Evolutionary conservation across 2,888 invertebrate species (phyloP), one percentile per base, ranked within the genome.

Genomic region (Linnaemya tessellans): DNA sequence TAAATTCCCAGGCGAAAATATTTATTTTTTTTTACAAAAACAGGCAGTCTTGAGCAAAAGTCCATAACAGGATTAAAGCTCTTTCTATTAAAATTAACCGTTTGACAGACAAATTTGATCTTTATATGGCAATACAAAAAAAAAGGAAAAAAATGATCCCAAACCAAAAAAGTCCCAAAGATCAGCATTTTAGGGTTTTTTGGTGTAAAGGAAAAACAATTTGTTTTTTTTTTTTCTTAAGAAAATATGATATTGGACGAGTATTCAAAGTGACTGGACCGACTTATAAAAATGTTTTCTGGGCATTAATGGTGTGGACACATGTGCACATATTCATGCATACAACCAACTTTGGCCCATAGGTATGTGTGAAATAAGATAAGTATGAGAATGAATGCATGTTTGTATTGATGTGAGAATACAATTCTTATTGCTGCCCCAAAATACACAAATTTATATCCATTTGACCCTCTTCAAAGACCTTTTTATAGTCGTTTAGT

Each of bases 401-500:
- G 73, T 86, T 56, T 49, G 54, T 20, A 20, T 70, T 18, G 60
- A 68, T 79, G 79, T 51, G 20, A 51, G 9, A 41, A 71, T 38
- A 41, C 11, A 11, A 58, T 74, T 70, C 78, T 82, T 70, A 79
- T 79, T 74, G 62, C 67, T 84, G 85, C 86, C 83, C 85, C 84
- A 87, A 82, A 86, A 87, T 87, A 89, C 87, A 89, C 90, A 90
- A 91, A 92, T 92, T 92, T 92, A 92, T 92, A 92, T 92, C 92
- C 92, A 92, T 92, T 92, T 92, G 92, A 92, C 92, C 92, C 92
- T 92, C 92, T 92, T 92, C 92, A 92, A 92, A 92, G 91, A 91
- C 90, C 91, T 92, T 91, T 91, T 91, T 91, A 91, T 90, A 91
- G 91, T 89, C 91, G 90, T 90, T 90, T 90, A 90, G 91, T 90